Conservation (phyloP, 2,888 invertebrate species). For the Ametastegia equiseti region DNA sequence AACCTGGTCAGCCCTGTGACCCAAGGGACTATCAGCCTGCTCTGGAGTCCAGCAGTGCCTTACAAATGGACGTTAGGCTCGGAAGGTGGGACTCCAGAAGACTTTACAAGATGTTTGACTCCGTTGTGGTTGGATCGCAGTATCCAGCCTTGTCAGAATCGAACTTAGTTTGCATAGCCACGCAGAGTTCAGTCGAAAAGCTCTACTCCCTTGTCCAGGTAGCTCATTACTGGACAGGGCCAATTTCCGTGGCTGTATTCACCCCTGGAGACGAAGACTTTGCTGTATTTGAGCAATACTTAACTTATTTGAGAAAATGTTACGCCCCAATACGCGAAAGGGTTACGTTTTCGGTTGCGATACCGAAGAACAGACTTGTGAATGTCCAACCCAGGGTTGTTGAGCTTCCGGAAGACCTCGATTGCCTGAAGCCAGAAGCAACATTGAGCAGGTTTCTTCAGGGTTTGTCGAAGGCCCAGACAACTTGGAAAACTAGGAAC, state of each 20-base stretch:
- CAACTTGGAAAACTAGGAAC: slow-evolving; percentile 85
- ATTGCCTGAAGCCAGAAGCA: slow-evolving; percentile 85
- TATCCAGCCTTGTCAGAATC: slow-evolving; percentile 81
- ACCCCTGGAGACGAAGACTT: slow-evolving; percentile 89
- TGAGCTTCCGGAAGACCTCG: slow-evolving; percentile 70
- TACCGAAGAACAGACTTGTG: slow-evolving; percentile 81
- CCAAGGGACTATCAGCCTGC: slow-evolving; percentile 30
- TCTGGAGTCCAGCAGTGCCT: slow-evolving; percentile 52
- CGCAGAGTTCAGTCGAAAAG: slow-evolving; percentile 91
- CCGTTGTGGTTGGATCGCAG: slow-evolving; percentile 83
- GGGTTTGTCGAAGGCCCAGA: slow-evolving; percentile 80
- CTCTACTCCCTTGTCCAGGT: slow-evolving; percentile 87
- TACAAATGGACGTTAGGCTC: slow-evolving; percentile 81
- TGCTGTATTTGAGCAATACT: slow-evolving; percentile 84
- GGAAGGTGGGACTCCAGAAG: slow-evolving; percentile 87
- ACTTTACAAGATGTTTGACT: slow-evolving; percentile 85
- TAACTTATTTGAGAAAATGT: slow-evolving; percentile 87
- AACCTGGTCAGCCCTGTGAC: slow-evolving; percentile 7
- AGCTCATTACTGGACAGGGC: slow-evolving; percentile 90
- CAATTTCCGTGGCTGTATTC: slow-evolving; percentile 90
- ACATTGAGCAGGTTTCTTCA: slow-evolving; percentile 80
- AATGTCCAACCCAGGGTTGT: slow-evolving; percentile 65
- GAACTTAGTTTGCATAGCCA: slow-evolving; percentile 86
- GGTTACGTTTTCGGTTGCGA: slow-evolving; percentile 86
- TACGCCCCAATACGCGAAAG: slow-evolving; percentile 85